Percentiles rank a stretch among this genome's conserved stretches.
Conservation (phyloP, 30 jellyfish, hydroid and myxozoan species). For the Haliclystus octoradiatus region DNA sequence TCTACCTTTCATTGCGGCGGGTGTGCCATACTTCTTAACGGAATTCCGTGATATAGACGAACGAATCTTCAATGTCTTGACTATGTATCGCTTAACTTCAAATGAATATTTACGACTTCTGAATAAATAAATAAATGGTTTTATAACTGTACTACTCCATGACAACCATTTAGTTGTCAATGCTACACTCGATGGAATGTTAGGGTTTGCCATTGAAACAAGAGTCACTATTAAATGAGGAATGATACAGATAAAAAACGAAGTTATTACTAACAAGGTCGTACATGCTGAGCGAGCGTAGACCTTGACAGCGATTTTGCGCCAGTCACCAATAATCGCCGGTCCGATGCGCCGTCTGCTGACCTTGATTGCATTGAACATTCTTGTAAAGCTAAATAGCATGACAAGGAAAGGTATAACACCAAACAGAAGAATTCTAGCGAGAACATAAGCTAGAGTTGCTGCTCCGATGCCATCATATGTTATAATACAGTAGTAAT, state of each 20-base stretch:
- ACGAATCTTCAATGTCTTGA: background rate
- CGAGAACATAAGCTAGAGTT: background rate
- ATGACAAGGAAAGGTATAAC: conserved; percentile 26
- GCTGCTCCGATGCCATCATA: background rate
- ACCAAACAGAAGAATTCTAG: conserved; percentile 1
- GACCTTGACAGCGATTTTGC: conserved; percentile 54
- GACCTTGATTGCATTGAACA: conserved; percentile 23
- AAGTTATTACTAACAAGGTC: conserved; percentile 23
- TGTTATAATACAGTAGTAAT: background rate
- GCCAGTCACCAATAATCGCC: conserved; percentile 44
- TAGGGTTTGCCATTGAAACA: conserved; percentile 19
- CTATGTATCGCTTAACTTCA: background rate
- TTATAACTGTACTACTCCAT: conserved; percentile 28
- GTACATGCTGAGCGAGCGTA: conserved; percentile 57
- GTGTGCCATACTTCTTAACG: background rate
- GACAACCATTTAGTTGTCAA: conserved; percentile 14
- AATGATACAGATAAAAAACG: conserved; percentile 28
- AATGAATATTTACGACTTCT: conserved; percentile 38
- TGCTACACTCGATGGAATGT: conserved; percentile 8
- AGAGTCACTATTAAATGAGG: conserved; percentile 13
- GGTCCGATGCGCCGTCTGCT: conserved; percentile 67
- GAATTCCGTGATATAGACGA: background rate
- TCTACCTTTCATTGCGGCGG: background rate
- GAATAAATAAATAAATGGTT: conserved; percentile 36
- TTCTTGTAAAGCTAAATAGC: conserved; percentile 26